Percentiles rank a stretch among this genome's conserved stretches.
phyloP scores from a whole-genome alignment of 2,797 vertebrate species.

The Nannoperca obscura region DNA sequence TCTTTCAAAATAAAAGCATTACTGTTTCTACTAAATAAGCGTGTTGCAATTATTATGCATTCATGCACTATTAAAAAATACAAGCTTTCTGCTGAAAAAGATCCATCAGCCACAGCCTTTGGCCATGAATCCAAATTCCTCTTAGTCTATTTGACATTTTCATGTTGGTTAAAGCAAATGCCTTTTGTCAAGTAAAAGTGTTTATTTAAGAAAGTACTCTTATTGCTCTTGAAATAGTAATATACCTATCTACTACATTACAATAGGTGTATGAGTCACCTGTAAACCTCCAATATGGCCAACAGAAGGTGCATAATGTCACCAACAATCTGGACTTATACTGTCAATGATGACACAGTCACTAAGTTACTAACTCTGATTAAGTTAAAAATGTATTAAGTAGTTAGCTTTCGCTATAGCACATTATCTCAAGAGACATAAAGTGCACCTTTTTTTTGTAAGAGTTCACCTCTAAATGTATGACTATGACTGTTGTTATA shows the following conservation, averaged over 20 bases:
- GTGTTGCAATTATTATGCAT: background rate
- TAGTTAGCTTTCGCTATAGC: background rate
- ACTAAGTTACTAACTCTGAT: background rate
- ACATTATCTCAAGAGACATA: background rate
- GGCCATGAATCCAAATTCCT: background rate
- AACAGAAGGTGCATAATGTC: background rate
- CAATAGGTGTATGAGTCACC: background rate
- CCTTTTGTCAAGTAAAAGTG: background rate
- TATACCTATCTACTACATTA: background rate
- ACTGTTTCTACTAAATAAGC: background rate
- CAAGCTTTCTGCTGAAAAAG: background rate
- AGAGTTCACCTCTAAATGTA: background rate
- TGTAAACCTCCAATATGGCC: background rate
- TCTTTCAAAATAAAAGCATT: conserved; percentile 76
- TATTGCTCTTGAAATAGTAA: background rate
- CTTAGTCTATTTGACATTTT: background rate
- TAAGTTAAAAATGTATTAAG: background rate
- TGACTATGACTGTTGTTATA: background rate
- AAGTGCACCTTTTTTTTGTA: background rate
- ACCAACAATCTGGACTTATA: background rate
- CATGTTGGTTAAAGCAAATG: background rate
- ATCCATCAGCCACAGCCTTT: background rate
- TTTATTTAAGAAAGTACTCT: background rate
- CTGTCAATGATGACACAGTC: background rate
- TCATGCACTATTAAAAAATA: background rate